These are phyloP conservation scores for Acanthoscelides obtectus DNA, from an alignment of 2,888 invertebrate genomes.

Conservation along the genomic window DNA sequence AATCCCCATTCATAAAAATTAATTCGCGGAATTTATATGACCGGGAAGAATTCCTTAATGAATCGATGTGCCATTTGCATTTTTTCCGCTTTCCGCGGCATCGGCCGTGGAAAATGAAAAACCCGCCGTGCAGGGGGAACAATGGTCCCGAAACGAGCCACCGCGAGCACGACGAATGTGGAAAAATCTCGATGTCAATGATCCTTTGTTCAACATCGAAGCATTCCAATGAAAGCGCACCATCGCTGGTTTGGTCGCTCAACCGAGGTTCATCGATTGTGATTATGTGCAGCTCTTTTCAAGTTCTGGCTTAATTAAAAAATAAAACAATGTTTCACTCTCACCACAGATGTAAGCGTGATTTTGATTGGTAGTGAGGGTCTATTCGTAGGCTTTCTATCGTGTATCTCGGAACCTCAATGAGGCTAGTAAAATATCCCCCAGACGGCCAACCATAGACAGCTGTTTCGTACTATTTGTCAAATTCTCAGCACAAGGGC, in stretches of 20 bases:
- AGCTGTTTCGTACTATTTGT: no score
- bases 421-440: no score
- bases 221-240: neutral
- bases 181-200: neutral
- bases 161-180: neutral
- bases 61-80: slow-evolving; percentile 9
- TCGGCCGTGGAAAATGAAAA: neutral
- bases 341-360: no score
- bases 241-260: neutral
- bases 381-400: no score
- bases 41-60: slow-evolving; percentile 8
- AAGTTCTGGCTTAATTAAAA: no score
- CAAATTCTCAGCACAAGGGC: no score
- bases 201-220: neutral
- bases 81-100: slow-evolving; percentile 7
- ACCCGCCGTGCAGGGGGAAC: neutral
- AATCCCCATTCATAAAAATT: neutral
- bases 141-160: neutral
- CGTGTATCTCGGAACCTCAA: no score
- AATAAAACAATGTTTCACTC: no score
- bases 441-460: no score
- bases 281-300: neutral
- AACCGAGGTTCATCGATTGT: neutral
- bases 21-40: slow-evolving; percentile 5
- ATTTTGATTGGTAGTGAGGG: no score